These are phyloP conservation scores for Anolis apletophallus DNA, from an alignment of 2,797 vertebrate genomes.

Conservation along the genomic window DNA sequence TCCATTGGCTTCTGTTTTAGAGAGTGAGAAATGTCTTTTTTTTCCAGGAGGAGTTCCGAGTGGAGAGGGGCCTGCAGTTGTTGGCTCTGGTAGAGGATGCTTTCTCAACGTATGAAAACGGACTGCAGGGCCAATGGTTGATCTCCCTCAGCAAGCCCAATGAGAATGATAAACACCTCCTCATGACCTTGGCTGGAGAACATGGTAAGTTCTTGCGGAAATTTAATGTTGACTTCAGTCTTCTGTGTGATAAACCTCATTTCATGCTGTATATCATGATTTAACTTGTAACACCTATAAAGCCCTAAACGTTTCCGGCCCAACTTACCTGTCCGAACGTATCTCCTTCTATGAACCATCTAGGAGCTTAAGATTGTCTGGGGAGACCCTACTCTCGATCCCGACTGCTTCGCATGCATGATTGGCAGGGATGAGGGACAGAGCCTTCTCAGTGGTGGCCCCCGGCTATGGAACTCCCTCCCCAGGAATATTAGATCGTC, in stretches of 20 bases:
- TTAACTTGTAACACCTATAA: too few species aligned
- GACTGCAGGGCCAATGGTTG: conserved; percentile 88
- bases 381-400: too few species aligned
- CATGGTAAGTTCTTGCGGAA: conserved; percentile 82
- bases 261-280: not conserved
- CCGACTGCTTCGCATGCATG: too few species aligned
- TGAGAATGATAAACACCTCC: conserved; percentile 90
- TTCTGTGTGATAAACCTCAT: not conserved
- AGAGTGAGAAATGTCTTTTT: conserved; percentile 36
- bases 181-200: conserved; percentile 91
- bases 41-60: conserved; percentile 89
- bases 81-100: conserved; percentile 88
- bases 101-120: conserved; percentile 86
- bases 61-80: conserved; percentile 84
- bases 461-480: too few species aligned
- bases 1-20: not conserved
- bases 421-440: too few species aligned
- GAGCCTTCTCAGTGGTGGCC: too few species aligned
- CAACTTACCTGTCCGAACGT: too few species aligned
- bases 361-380: too few species aligned
- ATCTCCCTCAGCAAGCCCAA: conserved; percentile 95
- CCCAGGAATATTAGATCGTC: too few species aligned
- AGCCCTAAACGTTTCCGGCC: too few species aligned
- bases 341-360: too few species aligned
- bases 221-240: not conserved